Evolutionary conservation across 2,888 invertebrate genomes (phyloP).

Genomic region (Trypoxylon attenuatum): DNA sequence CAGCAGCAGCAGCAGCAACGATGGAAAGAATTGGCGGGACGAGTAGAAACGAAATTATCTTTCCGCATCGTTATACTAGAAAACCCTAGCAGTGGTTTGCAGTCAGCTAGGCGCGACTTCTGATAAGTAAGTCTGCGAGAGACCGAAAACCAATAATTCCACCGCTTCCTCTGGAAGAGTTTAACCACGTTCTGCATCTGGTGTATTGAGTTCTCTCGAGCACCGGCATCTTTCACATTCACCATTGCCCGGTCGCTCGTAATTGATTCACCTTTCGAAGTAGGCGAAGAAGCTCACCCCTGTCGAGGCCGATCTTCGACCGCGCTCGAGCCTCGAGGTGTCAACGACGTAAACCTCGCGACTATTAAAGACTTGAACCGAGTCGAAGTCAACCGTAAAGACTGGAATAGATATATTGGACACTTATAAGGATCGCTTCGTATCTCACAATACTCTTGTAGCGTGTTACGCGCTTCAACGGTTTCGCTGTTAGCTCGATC

Average conservation of each 20-base stretch:
- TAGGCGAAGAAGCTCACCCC: constrained; percentile 23
- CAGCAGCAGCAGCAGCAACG: too few species aligned
- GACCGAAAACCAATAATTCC: constrained; percentile 62
- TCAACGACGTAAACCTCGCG: constrained; percentile 23
- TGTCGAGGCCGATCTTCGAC: constrained; percentile 35
- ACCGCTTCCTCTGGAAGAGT: constrained; percentile 43
- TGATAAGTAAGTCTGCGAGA: constrained; percentile 57
- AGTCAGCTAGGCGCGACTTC: constrained; percentile 24
- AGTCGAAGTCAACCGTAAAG: not conserved
- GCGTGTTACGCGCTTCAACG: constrained; percentile 13
- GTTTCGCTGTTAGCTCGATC: constrained; percentile 8
- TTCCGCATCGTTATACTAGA: constrained; percentile 24
- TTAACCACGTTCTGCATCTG: constrained; percentile 25
- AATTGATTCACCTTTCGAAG: constrained; percentile 41
- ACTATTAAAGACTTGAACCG: constrained; percentile 27
- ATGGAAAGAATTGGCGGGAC: not conserved
- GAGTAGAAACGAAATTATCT: constrained; percentile 50
- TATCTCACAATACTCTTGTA: constrained; percentile 7
- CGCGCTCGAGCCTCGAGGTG: not conserved
- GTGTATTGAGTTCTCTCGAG: constrained; percentile 12
- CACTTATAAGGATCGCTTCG: constrained; percentile 19
- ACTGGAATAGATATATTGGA: constrained; percentile 16
- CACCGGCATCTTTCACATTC: constrained; percentile 21
- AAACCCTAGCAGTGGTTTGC: constrained; percentile 43
- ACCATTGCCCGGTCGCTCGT: constrained; percentile 15